A percentile compares a stretch with the other conserved stretches of the same genome.
These are phyloP conservation scores for Eulemur coronatus DNA, from an alignment of 2,797 vertebrate genomes.

Conservation along the genomic window DNA sequence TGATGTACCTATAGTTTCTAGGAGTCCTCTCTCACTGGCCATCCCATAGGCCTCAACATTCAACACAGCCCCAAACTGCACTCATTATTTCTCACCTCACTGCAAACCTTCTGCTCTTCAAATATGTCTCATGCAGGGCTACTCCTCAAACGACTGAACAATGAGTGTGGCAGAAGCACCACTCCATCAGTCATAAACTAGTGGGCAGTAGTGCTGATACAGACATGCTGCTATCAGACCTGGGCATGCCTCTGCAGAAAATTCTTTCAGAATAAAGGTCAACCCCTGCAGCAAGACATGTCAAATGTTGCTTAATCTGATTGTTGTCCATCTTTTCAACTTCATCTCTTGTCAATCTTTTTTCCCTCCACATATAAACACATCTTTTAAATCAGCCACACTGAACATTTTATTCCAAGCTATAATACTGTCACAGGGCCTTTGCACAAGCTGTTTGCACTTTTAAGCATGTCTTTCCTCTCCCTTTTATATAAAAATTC, in stretches of 20 bases:
- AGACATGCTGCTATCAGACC: accelerated
- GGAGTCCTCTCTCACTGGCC: neutral
- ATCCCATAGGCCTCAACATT: neutral
- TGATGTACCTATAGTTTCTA: neutral
- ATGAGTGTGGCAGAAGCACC: accelerated
- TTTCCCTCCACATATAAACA: neutral
- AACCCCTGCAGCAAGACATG: neutral
- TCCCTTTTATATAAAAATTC: neutral
- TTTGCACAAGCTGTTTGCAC: neutral
- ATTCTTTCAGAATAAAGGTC: neutral
- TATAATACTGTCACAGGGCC: neutral
- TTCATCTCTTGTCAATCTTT: neutral
- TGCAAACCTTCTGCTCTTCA: neutral
- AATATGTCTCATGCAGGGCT: accelerated
- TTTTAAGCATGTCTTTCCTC: neutral
- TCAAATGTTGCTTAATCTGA: neutral
- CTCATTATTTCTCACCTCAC: neutral
- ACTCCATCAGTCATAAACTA: accelerated
- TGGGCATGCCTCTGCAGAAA: neutral
- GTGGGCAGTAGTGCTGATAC: accelerated
- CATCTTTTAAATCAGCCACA: neutral
- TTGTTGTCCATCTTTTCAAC: neutral
- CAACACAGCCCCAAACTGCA: neutral
- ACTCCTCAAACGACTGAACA: neutral
- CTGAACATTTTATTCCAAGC: neutral